These are phyloP conservation scores for Alectoris magna DNA, from an alignment of 2,797 vertebrate species.

Conservation along the genomic window DNA sequence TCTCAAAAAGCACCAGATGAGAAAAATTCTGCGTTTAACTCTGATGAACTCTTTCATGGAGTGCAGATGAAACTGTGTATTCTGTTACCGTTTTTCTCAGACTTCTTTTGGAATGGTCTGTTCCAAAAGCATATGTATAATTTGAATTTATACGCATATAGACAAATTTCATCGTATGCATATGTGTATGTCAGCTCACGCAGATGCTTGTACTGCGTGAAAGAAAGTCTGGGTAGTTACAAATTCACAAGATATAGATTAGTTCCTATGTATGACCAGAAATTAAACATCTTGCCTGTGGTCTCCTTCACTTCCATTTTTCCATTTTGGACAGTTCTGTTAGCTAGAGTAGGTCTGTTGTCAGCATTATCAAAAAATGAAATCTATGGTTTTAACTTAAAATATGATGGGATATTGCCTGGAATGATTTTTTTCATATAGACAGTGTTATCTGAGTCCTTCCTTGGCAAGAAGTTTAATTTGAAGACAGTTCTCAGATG, in stretches of 20 bases:
- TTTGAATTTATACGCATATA: neutral
- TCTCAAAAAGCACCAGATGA: neutral
- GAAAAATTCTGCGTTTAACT: neutral
- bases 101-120: neutral
- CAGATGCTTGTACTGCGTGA: neutral
- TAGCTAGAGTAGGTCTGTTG: slow-evolving; percentile 33
- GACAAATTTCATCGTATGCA: neutral
- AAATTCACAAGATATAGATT: neutral
- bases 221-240: neutral
- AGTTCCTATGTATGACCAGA: neutral
- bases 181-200: neutral
- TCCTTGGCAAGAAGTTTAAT: slow-evolving; percentile 53
- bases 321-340: neutral
- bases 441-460: slow-evolving; percentile 55
- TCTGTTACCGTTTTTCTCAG: neutral
- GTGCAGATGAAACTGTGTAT: neutral
- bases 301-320: neutral
- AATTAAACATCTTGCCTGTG: neutral
- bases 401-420: slow-evolving; percentile 40
- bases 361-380: slow-evolving; percentile 30
- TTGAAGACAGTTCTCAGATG: slow-evolving; percentile 41
- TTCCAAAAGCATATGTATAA: neutral
- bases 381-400: slow-evolving; percentile 33
- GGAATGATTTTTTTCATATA: slow-evolving; percentile 52
- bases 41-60: neutral